phyloP scores from a whole-genome alignment of 2,797 vertebrate species.

The Ceyx erithaca region DNA sequence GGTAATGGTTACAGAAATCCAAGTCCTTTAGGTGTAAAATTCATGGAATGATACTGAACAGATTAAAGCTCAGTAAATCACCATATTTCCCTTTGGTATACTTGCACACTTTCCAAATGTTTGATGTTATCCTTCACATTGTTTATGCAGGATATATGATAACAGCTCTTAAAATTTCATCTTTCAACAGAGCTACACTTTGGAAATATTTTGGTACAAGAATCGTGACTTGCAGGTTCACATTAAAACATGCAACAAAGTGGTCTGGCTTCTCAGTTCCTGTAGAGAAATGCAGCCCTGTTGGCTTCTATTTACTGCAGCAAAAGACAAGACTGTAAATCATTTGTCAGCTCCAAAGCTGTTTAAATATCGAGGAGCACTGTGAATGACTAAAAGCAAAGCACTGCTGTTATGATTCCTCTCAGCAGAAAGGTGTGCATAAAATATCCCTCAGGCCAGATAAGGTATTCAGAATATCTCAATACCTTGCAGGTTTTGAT shows the following conservation, averaged over 20 bases:
- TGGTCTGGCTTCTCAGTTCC: neutral
- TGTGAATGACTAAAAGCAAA: neutral
- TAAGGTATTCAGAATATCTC: neutral
- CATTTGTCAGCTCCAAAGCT: neutral
- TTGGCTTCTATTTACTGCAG: neutral
- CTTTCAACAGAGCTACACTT: neutral
- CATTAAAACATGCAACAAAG: neutral
- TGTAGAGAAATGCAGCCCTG: neutral
- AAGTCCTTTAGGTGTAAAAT: constrained; percentile 74
- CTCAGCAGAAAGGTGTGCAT: neutral
- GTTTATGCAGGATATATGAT: neutral
- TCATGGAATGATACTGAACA: constrained; percentile 63
- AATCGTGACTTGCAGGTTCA: neutral
- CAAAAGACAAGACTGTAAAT: neutral
- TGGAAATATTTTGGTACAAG: neutral
- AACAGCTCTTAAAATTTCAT: constrained; percentile 16
- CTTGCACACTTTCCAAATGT: constrained; percentile 30
- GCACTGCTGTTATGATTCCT: neutral
- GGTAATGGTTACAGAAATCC: constrained; percentile 65
- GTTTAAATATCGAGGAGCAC: neutral
- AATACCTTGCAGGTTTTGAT: neutral
- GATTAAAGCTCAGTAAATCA: constrained; percentile 69
- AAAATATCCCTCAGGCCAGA: neutral
- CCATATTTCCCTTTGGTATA: constrained; percentile 37
- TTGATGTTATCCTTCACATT: constrained; percentile 54